Evolutionary conservation across 2,888 invertebrate species (phyloP), one percentile per base, ranked within the genome.

Genomic region (Gastracanthus pulcherrimus): DNA sequence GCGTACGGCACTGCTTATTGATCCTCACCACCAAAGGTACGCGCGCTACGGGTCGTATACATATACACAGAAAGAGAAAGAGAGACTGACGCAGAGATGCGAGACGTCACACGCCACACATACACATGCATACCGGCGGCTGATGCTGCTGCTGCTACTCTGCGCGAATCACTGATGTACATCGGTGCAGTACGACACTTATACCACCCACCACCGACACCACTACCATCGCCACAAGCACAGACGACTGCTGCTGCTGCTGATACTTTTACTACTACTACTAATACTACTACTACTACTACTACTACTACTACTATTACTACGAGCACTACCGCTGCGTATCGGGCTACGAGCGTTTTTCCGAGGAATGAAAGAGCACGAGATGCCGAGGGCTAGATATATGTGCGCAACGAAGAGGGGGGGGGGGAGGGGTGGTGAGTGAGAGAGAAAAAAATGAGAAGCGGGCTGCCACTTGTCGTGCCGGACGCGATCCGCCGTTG

Each of bases 1-100:
- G n/a, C 34, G 79, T 88, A 90, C 90, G 89, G 89, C 89, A 90
- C 90, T 91, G 91, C 90, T 90, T 91, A 91, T 91, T 90, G 91
- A 91, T 91, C 90, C 89, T 89, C 91, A 89, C 88, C 87, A 89
- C 88, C 84, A 88, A 89, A n/a, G n/a, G n/a, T n/a, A n/a, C n/a
- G n/a, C n/a, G n/a, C n/a, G n/a, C 45, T 13, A n/a, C 16, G 45
- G 45, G n/a, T 13, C 45, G 45, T n/a, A n/a, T n/a, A n/a, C n/a
- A n/a, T n/a, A n/a, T n/a, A n/a, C n/a, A n/a, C n/a, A 45, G 31
- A 60, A 31, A 26, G 48, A 31, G 48, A 38, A 31, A 45, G 41
- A 29, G 23, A 66, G 41, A 29, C 48, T 74, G 29, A 45, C 70
- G 70, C 48, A 55, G 51, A 26, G 51, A 76, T 26, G 48, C 23